A percentile compares a stretch with the other conserved stretches of the same genome.
These are phyloP conservation scores for Pontoporia blainvillei DNA, from an alignment of 2,113 vertebrate species.

Conservation along the genomic window DNA sequence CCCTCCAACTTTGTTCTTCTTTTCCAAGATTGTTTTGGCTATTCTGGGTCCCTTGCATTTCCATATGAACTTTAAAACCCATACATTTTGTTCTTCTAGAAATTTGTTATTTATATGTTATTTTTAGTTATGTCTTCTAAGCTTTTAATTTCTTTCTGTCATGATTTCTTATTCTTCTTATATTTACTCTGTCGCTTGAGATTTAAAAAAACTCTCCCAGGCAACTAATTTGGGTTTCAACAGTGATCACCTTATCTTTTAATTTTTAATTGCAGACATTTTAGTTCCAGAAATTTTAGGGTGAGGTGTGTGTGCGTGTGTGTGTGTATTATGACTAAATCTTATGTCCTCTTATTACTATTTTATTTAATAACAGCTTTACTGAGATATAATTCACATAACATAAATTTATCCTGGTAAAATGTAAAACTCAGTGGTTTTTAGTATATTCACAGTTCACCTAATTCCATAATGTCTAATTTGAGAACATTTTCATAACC, in stretches of 20 bases:
- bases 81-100: neutral
- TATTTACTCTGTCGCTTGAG: neutral
- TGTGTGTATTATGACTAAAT: neutral
- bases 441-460: neutral
- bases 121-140: neutral
- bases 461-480: neutral
- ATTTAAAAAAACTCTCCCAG: neutral
- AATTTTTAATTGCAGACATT: neutral
- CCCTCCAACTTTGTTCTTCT: neutral
- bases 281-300: neutral
- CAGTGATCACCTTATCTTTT: neutral
- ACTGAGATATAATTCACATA: neutral
- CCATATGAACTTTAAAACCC: neutral
- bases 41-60: neutral
- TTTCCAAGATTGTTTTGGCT: neutral
- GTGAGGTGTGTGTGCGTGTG: neutral
- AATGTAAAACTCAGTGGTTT: neutral
- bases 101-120: neutral
- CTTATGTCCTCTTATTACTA: neutral
- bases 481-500: neutral
- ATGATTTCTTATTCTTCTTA: neutral
- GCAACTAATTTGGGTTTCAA: neutral
- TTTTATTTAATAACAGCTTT: conserved; percentile 10
- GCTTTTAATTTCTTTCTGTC: neutral
- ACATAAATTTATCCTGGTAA: neutral